Evolutionary conservation across 64 coral and sea anemone species (phyloP).

Genomic region (Dendrophyllia cribrosa): DNA sequence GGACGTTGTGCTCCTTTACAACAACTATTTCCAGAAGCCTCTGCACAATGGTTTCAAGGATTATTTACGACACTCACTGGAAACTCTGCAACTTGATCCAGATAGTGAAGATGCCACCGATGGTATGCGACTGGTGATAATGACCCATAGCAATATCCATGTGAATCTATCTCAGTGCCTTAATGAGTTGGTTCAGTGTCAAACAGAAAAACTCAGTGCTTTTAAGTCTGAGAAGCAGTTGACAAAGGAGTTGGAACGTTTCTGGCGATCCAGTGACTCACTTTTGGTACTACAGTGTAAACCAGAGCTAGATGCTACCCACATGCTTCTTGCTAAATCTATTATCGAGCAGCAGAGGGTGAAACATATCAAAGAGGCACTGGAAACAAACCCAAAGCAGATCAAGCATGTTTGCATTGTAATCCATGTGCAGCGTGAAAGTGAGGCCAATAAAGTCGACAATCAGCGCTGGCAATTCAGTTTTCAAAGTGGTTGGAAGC

Average conservation of each 20-base stretch:
- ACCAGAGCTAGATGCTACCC: conserved; percentile 82
- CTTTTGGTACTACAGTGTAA: conserved; percentile 88
- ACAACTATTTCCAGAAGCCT: conserved; percentile 76
- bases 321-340: conserved; percentile 89
- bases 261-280: conserved; percentile 58
- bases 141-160: conserved; percentile 90
- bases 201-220: conserved; percentile 82
- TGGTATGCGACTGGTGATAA: conserved; percentile 65
- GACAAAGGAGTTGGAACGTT: conserved; percentile 71
- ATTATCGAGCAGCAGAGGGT: conserved; percentile 81
- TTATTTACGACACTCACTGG: conserved; percentile 41
- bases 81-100: background rate
- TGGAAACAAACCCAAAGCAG: background rate
- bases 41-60: conserved; percentile 72
- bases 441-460: background rate
- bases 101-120: background rate
- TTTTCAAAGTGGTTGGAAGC: conserved; percentile 81
- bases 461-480: conserved; percentile 79
- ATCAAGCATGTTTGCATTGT: conserved; percentile 93
- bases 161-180: conserved; percentile 67
- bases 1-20: conserved; percentile 64
- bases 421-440: conserved; percentile 64
- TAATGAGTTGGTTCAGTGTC: conserved; percentile 47
- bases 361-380: conserved; percentile 27
- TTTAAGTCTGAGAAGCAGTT: conserved; percentile 97